Conservation (phyloP, 2,113 vertebrate species). For the Paracanthobrama guichenoti region DNA sequence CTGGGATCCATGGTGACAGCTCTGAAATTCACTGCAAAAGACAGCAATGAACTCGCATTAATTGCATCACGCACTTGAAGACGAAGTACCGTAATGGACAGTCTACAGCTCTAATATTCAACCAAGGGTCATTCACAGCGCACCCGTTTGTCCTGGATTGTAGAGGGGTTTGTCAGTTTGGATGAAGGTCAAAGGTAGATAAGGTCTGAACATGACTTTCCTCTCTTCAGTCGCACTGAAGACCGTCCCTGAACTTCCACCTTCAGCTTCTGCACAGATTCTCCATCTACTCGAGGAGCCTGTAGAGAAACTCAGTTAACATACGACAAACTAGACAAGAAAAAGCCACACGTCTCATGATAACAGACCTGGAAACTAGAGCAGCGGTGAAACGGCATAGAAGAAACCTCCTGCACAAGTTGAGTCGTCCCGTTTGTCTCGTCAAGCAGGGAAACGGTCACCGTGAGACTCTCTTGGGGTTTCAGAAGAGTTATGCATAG, state of each 20-base stretch:
- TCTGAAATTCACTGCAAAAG: no score
- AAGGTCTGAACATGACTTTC: no score
- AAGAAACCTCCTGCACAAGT: slow-evolving; percentile 36
- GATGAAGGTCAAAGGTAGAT: no score
- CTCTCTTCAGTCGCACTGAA: slow-evolving; percentile 63
- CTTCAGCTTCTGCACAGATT: slow-evolving; percentile 47
- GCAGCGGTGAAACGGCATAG: slow-evolving; percentile 57
- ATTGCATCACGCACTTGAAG: no score
- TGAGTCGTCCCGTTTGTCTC: neutral
- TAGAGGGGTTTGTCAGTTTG: no score
- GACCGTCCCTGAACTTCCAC: slow-evolving; percentile 60
- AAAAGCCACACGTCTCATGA: neutral
- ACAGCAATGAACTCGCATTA: no score
- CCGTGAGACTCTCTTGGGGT: slow-evolving; percentile 61
- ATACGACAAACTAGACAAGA: neutral
- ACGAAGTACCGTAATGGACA: no score
- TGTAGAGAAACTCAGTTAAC: slow-evolving; percentile 42
- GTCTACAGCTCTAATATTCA: no score
- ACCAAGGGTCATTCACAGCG: no score
- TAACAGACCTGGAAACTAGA: no score
- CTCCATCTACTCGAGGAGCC: slow-evolving; percentile 57
- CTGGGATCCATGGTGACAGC: no score
- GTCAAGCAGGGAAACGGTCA: slow-evolving; percentile 61
- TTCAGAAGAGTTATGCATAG: slow-evolving; percentile 66
- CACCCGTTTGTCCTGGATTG: no score